phyloP scores from a whole-genome alignment of 92 coral and sea anemone genomes.

The Epizoanthus ramosus region DNA sequence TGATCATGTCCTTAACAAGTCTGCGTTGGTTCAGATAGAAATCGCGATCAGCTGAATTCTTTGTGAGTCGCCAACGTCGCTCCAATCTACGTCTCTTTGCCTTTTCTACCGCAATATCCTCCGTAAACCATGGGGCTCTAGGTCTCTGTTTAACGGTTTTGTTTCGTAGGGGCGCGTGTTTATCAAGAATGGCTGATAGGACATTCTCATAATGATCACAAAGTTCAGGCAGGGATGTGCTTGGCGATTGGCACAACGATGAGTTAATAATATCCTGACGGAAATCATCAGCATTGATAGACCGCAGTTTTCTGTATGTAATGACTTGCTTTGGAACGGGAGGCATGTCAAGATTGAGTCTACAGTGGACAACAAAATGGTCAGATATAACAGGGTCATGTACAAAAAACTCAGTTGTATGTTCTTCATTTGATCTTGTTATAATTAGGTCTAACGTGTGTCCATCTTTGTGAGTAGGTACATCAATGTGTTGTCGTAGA shows the following conservation, averaged over 20 bases:
- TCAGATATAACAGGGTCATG: slow-evolving; percentile 39
- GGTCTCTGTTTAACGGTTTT: background rate
- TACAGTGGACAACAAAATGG: slow-evolving; percentile 46
- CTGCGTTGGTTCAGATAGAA: slow-evolving; percentile 41
- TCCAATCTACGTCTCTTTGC: slow-evolving; percentile 46
- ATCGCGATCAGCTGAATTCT: slow-evolving; percentile 44
- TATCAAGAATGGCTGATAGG: slow-evolving; percentile 38
- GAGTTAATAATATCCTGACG: slow-evolving; percentile 28
- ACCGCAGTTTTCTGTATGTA: slow-evolving; percentile 18
- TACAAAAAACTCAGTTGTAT: background rate
- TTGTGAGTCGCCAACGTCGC: slow-evolving; percentile 55
- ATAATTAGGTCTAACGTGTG: slow-evolving; percentile 6
- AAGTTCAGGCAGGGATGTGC: slow-evolving; percentile 8
- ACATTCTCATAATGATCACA: slow-evolving; percentile 47
- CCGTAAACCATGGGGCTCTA: too few species aligned
- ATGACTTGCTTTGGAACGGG: background rate
- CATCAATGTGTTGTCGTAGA: slow-evolving; percentile 4
- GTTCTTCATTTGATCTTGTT: slow-evolving; percentile 3
- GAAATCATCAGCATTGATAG: slow-evolving; percentile 35
- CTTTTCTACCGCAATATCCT: slow-evolving; percentile 20
- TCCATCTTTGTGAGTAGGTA: slow-evolving; percentile 2
- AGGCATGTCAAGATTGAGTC: slow-evolving; percentile 33
- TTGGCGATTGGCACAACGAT: background rate
- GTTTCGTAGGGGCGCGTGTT: slow-evolving; percentile 48
- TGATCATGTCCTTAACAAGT: slow-evolving; percentile 44